Base-by-base conservation (phyloP, 2,797 vertebrate species). In the Artibeus lituratus region DNA sequence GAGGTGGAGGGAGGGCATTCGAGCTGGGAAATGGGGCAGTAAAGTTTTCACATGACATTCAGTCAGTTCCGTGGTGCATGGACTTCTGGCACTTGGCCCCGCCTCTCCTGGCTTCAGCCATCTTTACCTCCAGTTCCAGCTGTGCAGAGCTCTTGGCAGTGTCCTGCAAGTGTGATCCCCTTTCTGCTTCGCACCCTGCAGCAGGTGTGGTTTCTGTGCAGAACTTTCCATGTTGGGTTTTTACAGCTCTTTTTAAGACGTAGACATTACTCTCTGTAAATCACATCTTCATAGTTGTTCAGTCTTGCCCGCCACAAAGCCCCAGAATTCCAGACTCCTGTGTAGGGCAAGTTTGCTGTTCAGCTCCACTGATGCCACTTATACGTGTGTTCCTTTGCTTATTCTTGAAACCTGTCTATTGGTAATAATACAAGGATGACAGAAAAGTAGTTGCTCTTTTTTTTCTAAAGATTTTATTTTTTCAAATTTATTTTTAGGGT, bases 191-290 rank as follows among this genome's bases (percentile, higher is more conserved):
- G 57, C 19, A 42, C 16, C 39, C 5, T 32, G 55, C 91, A 24
- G 51, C 16, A 80, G 21, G 21, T 35, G 29, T 42, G n/a, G n/a
- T 78, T 90, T 67, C 55, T 73, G 8, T 59, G 53, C 4, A 76
- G 10, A 81, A 22, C 81, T 59, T 93, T 87, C 77, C 42, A 39
- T 5, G 3, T 65, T 85, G 84, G 87, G 3, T 11, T 77, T 69
- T 26, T 24, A 53, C n/a, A 62, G 32, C 6, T 44, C 6, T 4
- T 57, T 35, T 93, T 77, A 62, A 78, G 42, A 85, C 10, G 29
- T n/a, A 24, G 42, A 42, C 18, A 37, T 80, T 67, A 74, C 32
- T 88, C 7, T 89, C 62, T 49, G 32, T 76, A 86, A 91, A 67
- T 87, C 47, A n/a, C 1, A 22, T 51, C 53, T 80, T 81, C 14